Evolutionary conservation across 1,140 invertebrate species (phyloP).

Genomic region (Pseudomyrmex concolor): DNA sequence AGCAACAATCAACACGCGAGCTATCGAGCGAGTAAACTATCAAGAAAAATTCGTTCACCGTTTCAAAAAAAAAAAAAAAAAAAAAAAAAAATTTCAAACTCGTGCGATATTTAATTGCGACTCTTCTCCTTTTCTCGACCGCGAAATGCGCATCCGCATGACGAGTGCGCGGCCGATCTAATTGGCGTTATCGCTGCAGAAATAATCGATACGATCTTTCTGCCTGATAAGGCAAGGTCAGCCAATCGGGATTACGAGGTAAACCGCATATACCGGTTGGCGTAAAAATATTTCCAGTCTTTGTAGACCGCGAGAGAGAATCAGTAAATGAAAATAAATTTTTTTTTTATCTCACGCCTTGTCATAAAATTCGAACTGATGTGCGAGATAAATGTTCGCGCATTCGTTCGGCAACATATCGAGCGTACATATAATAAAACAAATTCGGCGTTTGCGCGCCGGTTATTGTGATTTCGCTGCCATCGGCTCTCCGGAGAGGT

Average conservation of each 20-base stretch:
- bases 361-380: no score
- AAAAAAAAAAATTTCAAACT: conserved; percentile 19
- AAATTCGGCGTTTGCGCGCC: no score
- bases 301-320: no score
- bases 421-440: no score
- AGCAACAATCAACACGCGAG: neutral
- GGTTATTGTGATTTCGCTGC: no score
- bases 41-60: neutral
- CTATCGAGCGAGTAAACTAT: neutral
- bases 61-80: no score
- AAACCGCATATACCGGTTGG: neutral
- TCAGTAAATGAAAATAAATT: no score
- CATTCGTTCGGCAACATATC: no score
- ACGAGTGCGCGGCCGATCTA: conserved; percentile 11
- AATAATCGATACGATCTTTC: conserved; percentile 24
- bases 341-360: neutral
- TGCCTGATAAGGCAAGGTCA: conserved; percentile 30
- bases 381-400: no score
- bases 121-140: conserved; percentile 18
- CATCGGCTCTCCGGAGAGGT: neutral
- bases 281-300: neutral
- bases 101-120: conserved; percentile 21
- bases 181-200: conserved; percentile 59
- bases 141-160: conserved; percentile 15
- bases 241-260: conserved; percentile 24